Evolutionary conservation across 2,113 vertebrate genomes (phyloP), one percentile per base, ranked within the genome.

Genomic region (Pomatostomus ruficeps): DNA sequence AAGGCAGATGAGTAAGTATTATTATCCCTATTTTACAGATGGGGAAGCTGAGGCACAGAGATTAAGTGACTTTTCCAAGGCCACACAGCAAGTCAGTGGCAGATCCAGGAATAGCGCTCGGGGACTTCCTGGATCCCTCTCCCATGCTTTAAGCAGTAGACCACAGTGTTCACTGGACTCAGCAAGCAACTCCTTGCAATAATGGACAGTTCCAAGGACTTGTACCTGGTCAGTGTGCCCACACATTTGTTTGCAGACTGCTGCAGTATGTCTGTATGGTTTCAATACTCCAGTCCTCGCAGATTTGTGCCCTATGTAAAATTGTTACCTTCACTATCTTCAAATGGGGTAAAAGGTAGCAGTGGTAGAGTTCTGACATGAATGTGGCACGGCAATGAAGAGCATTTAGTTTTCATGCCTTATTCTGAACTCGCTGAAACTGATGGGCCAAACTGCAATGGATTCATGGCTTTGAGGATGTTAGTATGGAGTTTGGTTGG

Each of bases 11-110:
- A 86, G 72, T 95, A 88, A 95, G 80, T 89, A 18, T 78, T 95
- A 95, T 93, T 95, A 74, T 97, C 88, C 89, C 89, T 97, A 18
- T 96, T 97, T 96, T 94, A 84, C 95, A 95, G 93, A 96, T 94
- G 93, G 88, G 93, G 88, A 96, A 93, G 79, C 82, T 96, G 95
- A 91, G 95, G 82, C 91, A 95, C 90, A 94, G 96, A 96, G 65
- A 61, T 93, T 96, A 96, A 95, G 79, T 96, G 95, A 81, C 59
- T 94, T 96, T 97, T 36, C 65, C 94, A 96, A 88, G 94, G 91
- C 94, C 91, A 80, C 63, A 77, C 75, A 91, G 59, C 82, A 67
- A 93, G 85, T 93, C 85, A 96, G 95, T 94, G 74, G 79, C 93
- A 95, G 91, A 96, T 4, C 72, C 90, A 96, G 79, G 72, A 95